These are phyloP conservation scores for Neoscelio sp. DNA, from an alignment of 2,888 invertebrate species.

Conservation along the genomic window DNA sequence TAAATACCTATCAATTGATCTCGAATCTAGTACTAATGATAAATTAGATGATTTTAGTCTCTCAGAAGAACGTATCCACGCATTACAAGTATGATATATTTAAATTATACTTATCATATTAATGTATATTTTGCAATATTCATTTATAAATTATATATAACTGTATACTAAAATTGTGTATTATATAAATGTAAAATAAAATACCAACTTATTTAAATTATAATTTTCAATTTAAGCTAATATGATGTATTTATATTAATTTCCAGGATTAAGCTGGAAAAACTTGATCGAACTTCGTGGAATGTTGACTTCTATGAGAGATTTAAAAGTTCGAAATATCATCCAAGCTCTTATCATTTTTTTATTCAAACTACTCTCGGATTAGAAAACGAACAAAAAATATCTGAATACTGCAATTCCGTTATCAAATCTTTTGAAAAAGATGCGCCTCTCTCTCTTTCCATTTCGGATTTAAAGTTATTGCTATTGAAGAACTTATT, in stretches of 20 bases:
- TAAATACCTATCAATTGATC: neutral
- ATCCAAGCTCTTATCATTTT: conserved; percentile 57
- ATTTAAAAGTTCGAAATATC: conserved; percentile 20
- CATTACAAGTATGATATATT: conserved; percentile 38
- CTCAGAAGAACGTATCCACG: conserved; percentile 32
- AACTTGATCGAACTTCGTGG: conserved; percentile 30
- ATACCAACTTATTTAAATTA: neutral
- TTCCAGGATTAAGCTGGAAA: conserved; percentile 25
- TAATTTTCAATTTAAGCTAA: too few species aligned
- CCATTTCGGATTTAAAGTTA: conserved; percentile 34
- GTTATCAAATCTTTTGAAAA: conserved; percentile 54
- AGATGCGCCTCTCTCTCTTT: conserved; percentile 40
- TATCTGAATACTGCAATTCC: conserved; percentile 44
- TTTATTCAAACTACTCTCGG: conserved; percentile 59
- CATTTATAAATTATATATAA: neutral
- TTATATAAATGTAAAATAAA: neutral
- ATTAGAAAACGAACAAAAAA: conserved; percentile 31
- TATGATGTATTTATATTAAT: too few species aligned
- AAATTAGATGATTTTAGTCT: conserved; percentile 28
- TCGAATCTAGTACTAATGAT: neutral
- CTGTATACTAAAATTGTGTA: neutral
- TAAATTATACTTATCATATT: neutral
- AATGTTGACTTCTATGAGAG: conserved; percentile 53
- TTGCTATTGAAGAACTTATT: conserved; percentile 25
- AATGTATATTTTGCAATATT: too few species aligned